Evolutionary conservation across 2,888 invertebrate genomes (phyloP), one percentile per base, ranked within the genome.

Genomic region (Julus scanicus): DNA sequence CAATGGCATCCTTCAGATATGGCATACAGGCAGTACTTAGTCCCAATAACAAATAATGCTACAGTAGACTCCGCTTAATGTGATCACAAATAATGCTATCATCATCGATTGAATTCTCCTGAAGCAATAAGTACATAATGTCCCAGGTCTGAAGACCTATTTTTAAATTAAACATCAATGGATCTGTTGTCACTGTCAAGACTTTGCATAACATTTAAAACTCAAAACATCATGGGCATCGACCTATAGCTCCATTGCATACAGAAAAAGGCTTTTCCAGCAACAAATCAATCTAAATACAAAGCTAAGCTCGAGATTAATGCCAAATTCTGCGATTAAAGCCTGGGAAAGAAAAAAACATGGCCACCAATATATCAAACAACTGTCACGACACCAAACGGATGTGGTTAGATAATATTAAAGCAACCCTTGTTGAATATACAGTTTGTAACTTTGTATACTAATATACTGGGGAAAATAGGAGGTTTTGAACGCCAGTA

Each of bases 381-480:
- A n/a, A 63, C n/a, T 63, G 63, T 63, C 63, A 63, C 63, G n/a
- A n/a, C 63, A 63, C 63, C n/a, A 5, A 63, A n/a, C 63, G 63
- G 63, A 63, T 63, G 63, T n/a, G 63, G 63, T n/a, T 63, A n/a
- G 53, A 53, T 17, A 1, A 1, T 3, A 63, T 63, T 63, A 63
- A 63, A 63, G n/a, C n/a, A 63, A 5, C 5, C n/a, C 44, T 44
- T 44, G 44, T 44, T 44, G 44, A 44, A 44, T 44, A 44, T 44
- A 44, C 44, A 44, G n/a, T n/a, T n/a, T n/a, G n/a, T n/a, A n/a
- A n/a, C n/a, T n/a, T n/a, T n/a, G n/a, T n/a, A n/a, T n/a, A n/a
- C n/a, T n/a, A n/a, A n/a, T n/a, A n/a, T n/a, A 6, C 44, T 44
- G 44, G 44, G 6, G 4, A 44, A 44, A 44, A 6, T 44, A 44